phyloP scores from a whole-genome alignment of 2,797 vertebrate genomes.

The Rhinoraja longicauda region DNA sequence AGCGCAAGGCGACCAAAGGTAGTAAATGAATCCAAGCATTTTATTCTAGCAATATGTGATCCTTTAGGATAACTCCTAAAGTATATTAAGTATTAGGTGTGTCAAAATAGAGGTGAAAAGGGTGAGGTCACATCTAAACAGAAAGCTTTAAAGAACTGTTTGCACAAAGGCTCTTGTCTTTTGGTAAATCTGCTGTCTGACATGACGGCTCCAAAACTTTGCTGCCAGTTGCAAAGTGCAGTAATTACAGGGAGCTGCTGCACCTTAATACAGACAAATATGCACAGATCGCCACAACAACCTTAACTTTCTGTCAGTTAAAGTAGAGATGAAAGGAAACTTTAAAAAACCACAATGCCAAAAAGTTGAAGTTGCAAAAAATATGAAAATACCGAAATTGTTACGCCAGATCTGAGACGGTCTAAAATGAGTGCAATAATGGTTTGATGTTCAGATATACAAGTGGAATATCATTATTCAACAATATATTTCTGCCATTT shows the following conservation, averaged over 20 bases:
- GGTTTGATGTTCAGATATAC: not conserved
- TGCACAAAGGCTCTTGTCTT: slow-evolving; percentile 28
- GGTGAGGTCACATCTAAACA: not conserved
- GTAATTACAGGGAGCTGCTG: slow-evolving; percentile 12
- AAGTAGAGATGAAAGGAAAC: not conserved
- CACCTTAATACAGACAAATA: not conserved
- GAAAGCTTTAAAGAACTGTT: slow-evolving; percentile 15
- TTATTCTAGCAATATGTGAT: slow-evolving; percentile 12
- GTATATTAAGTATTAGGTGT: slow-evolving; percentile 5
- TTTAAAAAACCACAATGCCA: not conserved
- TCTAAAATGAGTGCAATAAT: not conserved
- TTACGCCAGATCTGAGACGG: no score
- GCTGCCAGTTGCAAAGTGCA: not conserved
- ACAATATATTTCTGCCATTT: not conserved
- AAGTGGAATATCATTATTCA: not conserved
- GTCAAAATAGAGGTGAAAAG: slow-evolving; percentile 29
- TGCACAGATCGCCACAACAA: not conserved
- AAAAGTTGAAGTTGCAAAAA: not conserved
- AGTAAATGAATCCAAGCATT: slow-evolving; percentile 32
- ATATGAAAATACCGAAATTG: not conserved
- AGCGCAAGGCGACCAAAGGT: slow-evolving; percentile 11
- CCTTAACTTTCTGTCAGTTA: not conserved
- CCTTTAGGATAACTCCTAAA: slow-evolving; percentile 14
- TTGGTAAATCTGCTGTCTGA: not conserved
- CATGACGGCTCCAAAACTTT: not conserved